Evolutionary conservation across 2,888 invertebrate species (phyloP), one percentile per base, ranked within the genome.

Genomic region (Tiphia femorata): DNA sequence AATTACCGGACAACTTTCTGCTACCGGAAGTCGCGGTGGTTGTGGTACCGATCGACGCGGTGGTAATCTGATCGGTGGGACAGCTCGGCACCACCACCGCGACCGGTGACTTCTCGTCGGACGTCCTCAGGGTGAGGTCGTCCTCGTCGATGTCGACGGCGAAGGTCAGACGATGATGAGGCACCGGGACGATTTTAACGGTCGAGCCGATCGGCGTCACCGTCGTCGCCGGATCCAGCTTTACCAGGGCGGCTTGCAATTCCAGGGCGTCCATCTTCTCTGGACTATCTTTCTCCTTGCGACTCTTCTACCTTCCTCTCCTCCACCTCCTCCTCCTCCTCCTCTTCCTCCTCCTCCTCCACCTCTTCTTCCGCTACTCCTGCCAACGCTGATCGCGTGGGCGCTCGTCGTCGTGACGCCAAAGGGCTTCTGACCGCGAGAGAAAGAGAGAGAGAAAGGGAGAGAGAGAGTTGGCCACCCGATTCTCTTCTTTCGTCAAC

Each of bases 161-260:
- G 56, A 68, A 71, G 27, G 73, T 66, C n/a, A 74, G 71, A 29
- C 73, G 72, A 58, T 65, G 70, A 51, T 64, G 75, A 2, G 73
- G 55, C 35, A 68, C 21, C n/a, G n/a, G n/a, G n/a, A n/a, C n/a
- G 21, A 81, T 58, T 33, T 78, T 76, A 40, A 78, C 73, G 38
- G 67, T 74, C 6, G 78, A 68, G n/a, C 77, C 76, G 30, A 82
- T 79, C 47, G 83, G 82, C 49, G 82, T 83, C 20, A 82, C 81
- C 49, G 83, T 83, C 23, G 83, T 83, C 8, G 80, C 81, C 33
- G 83, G 82, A 54, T 83, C 82, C 48, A 83, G 74, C 63, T 83
- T 82, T 8, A 83, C 81, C 61, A 83, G 54, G 23, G 83, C 81
- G 21, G 83, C 83, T 62, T 83, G 83, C 49, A 82, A 68, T 58